Evolutionary conservation across 2,888 invertebrate species (phyloP).

Genomic region (Meandrusa payeni): DNA sequence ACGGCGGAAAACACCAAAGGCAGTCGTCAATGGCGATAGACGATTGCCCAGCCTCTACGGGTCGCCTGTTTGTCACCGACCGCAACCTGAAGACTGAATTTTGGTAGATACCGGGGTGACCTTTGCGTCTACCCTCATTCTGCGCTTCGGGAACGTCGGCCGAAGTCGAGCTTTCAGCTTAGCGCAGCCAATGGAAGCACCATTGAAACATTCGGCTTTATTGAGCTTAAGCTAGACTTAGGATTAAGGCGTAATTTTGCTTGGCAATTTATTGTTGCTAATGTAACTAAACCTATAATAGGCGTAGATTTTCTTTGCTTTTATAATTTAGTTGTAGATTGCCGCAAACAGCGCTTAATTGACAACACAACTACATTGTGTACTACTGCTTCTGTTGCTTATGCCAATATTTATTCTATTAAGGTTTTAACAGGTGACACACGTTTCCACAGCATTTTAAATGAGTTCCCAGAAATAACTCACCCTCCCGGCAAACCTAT

Average conservation of each 20-base stretch:
- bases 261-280: background rate
- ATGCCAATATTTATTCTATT: too few relatives aligned
- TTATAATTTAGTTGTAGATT: background rate
- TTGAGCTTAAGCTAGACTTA: background rate
- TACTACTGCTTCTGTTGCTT: too few relatives aligned
- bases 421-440: too few relatives aligned
- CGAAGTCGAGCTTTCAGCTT: background rate
- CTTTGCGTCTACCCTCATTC: too few relatives aligned
- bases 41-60: constrained; percentile 25
- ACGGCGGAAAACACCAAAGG: constrained; percentile 26
- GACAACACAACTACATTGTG: background rate
- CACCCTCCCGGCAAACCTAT: too few relatives aligned
- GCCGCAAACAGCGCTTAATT: background rate
- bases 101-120: too few relatives aligned
- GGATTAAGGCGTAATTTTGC: background rate
- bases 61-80: constrained; percentile 33
- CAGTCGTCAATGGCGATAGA: constrained; percentile 28
- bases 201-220: background rate
- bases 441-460: too few relatives aligned
- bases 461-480: too few relatives aligned
- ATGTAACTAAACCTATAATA: background rate
- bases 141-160: too few relatives aligned
- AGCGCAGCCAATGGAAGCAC: background rate
- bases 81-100: constrained; percentile 24
- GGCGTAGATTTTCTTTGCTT: background rate